phyloP scores from a whole-genome alignment of 2,797 vertebrate genomes.

The Coccyzus lansbergi region DNA sequence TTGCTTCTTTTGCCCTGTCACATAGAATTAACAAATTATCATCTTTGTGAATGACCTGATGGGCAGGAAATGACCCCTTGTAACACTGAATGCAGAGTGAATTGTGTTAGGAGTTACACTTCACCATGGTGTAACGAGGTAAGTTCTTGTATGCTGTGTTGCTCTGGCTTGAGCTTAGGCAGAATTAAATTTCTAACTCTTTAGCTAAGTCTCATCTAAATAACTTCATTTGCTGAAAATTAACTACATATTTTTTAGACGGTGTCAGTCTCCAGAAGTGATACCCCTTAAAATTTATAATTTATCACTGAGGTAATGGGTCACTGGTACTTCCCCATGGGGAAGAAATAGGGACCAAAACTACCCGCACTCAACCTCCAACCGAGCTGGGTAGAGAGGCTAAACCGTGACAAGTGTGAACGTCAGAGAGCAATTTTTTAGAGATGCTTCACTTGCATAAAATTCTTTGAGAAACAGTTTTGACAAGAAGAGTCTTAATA shows the following conservation, averaged over 20 bases:
- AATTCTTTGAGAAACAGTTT: conserved; percentile 54
- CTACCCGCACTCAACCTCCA: too few relatives aligned
- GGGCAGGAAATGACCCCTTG: not conserved
- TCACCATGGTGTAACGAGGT: conserved; percentile 18
- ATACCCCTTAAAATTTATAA: too few relatives aligned
- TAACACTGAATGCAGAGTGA: conserved; percentile 1
- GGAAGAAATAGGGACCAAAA: too few relatives aligned
- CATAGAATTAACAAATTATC: not conserved
- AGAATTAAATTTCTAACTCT: too few relatives aligned
- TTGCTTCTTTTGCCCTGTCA: not conserved
- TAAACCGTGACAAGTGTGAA: not conserved
- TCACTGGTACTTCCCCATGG: too few relatives aligned
- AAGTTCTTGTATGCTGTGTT: conserved; percentile 42
- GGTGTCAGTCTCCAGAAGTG: too few relatives aligned
- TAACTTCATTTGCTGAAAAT: too few relatives aligned
- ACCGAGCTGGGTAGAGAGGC: too few relatives aligned
- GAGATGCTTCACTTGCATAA: conserved; percentile 36
- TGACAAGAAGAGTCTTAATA: conserved; percentile 66
- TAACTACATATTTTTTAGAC: too few relatives aligned
- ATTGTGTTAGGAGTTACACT: not conserved
- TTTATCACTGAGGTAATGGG: too few relatives aligned
- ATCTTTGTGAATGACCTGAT: not conserved
- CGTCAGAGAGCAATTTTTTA: conserved; percentile 29
- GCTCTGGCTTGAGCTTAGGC: too few relatives aligned
- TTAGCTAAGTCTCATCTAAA: too few relatives aligned